Evolutionary conservation across 1,140 invertebrate genomes (phyloP), one percentile per base, ranked within the genome.

Genomic region (Gonatopus flavifemur): DNA sequence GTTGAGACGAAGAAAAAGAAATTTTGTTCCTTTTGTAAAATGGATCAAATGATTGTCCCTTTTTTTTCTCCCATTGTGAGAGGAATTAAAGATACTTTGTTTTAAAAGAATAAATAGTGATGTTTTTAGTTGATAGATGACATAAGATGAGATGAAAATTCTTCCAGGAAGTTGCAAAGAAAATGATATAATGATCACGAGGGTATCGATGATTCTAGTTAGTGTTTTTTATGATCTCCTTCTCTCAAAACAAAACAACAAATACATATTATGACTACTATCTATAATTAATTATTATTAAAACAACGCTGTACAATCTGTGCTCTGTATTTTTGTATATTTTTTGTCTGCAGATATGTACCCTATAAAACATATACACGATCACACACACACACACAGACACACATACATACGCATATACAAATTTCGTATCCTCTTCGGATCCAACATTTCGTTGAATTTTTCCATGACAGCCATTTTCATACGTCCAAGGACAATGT

Each of bases 211-310:
- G 66, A 76, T 74, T 74, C 70, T 78, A 78, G 76, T 77, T 78
- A 78, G 74, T 70, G 74, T 75, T 76, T 77, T 61, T 78, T 78
- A 76, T 77, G 74, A 76, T 77, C 74, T 78, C 76, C 77, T 71
- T 77, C 70, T 77, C 70, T 76, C 67, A 70, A 62, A 59, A 65
- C 67, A 58, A n/a, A 71, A 72, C 50, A 56, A 65, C 61, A 57
- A 64, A 51, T 57, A 63, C 41, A n/a, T 64, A 65, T 59, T 65
- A 68, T 67, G 60, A 62, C 57, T 59, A 67, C 61, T 58, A 65
- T 62, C 48, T 51, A 59, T 51, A 57, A 56, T 61, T 31, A n/a
- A 52, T 39, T 49, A 58, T 59, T 60, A 52, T 55, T 46, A 55
- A 49, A 53, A 57, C 70, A 73, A 70, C 62, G 66, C 67, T 72